Evolutionary conservation across 1,140 invertebrate species (phyloP), one percentile per base, ranked within the genome.

Genomic region (Tribolium madens): DNA sequence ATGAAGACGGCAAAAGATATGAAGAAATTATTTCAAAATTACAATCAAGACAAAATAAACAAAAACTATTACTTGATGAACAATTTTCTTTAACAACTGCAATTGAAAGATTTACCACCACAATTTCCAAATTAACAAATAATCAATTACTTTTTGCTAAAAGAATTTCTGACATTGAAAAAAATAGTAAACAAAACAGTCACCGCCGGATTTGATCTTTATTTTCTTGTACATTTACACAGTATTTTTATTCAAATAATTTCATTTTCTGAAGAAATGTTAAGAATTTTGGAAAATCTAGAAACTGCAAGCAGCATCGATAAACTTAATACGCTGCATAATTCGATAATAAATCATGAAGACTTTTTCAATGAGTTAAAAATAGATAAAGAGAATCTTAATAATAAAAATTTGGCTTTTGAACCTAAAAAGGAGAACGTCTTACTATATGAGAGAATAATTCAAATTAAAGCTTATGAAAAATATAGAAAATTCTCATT

Each of bases 1-100:
- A 6, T 31, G 50, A 64, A 53, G 31, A 78, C 13, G 71, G 57
- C 3, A 14, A 75, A 68, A 17, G 17, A 53, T 75, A 69, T 57
- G 76, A 75, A 31, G 13, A 72, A n/a, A 14, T 53, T 2, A 73
- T 76, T 33, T 42, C 42, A 17, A 52, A 42, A n/a, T 17, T 76
- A 36, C 48, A 42, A 48, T 9, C 42, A 26, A 53, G 52, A 14
- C 36, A 60, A 57, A 6, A 71, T 18, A 72, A 73, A 36, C 6
- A 57, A 5, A 17, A 70, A 53, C 12, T 42, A 10, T 1, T 52
- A 10, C 9, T 73, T 1, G 10, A 50, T 31, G 42, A 73, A 12
- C 48, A 68, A 77, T 53, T 68, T 1, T 68, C 53, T 15, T 68
- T 73, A 52, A 12, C 36, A 18, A 21, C n/a, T 0, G 15, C 64